Evolutionary conservation across 1,140 invertebrate genomes (phyloP).

Genomic region (Microplitis demolitor): DNA sequence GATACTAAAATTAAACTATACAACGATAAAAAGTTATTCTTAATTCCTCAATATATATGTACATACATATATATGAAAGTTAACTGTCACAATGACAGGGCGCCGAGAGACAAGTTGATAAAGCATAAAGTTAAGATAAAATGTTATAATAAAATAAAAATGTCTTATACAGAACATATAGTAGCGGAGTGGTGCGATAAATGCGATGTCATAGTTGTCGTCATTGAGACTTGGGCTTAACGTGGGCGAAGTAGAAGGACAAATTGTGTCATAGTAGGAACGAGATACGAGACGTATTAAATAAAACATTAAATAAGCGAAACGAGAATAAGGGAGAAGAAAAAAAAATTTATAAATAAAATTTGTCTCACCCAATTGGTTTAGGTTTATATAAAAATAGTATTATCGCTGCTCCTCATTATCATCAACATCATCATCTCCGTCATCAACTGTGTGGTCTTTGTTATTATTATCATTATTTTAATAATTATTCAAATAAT

Average conservation of each 20-base stretch:
- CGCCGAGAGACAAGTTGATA: too few species aligned
- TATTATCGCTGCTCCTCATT: not conserved
- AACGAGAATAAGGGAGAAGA: slow-evolving; percentile 13
- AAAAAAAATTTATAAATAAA: slow-evolving; percentile 31
- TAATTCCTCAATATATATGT: too few species aligned
- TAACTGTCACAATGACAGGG: too few species aligned
- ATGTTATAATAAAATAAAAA: too few species aligned
- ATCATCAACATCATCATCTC: not conserved
- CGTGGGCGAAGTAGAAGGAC: slow-evolving; percentile 4
- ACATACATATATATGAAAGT: too few species aligned
- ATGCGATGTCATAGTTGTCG: not conserved
- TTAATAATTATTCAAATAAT: too few species aligned
- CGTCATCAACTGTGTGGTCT: too few species aligned
- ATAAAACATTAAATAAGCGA: not conserved
- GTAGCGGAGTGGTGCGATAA: not conserved
- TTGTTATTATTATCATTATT: too few species aligned
- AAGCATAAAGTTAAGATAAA: too few species aligned
- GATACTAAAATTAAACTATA: too few species aligned
- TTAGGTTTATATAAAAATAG: not conserved
- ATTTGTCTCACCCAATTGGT: slow-evolving; percentile 26
- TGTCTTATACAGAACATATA: too few species aligned
- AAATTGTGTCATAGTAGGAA: slow-evolving; percentile 4
- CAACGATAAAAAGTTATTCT: too few species aligned
- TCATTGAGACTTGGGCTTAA: not conserved
- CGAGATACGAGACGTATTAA: not conserved